Evolutionary conservation across 2,797 vertebrate species (phyloP).

Genomic region (Ctenopoma kingsleyae): DNA sequence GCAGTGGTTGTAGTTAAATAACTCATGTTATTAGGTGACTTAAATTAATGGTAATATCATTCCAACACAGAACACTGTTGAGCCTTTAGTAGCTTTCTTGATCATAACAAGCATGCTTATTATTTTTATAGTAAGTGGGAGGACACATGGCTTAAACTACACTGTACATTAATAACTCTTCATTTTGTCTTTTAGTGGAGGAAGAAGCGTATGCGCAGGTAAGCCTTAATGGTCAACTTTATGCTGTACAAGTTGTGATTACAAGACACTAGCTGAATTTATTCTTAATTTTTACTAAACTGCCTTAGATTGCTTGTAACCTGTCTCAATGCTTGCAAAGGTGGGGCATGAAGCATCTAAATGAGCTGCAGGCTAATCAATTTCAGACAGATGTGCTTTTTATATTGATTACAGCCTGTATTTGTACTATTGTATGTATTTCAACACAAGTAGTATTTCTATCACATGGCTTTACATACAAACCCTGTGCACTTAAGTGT

Average conservation of each 20-base stretch:
- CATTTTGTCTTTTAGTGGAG: slow-evolving; percentile 87
- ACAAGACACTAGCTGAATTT: too few species aligned
- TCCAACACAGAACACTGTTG: fast-evolving
- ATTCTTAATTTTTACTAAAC: too few species aligned
- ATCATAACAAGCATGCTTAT: not conserved
- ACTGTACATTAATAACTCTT: not conserved
- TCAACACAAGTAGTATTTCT: too few species aligned
- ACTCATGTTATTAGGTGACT: fast-evolving
- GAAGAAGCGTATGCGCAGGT: slow-evolving; percentile 99
- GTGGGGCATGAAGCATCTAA: too few species aligned
- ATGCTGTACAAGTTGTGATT: fast-evolving
- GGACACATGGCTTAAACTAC: not conserved
- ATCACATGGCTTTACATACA: too few species aligned
- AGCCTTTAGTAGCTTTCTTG: not conserved
- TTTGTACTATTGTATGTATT: too few species aligned
- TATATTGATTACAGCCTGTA: too few species aligned
- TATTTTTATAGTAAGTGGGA: not conserved
- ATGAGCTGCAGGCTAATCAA: too few species aligned
- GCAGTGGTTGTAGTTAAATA: fast-evolving
- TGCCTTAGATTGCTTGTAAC: too few species aligned
- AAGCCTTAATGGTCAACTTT: slow-evolving; percentile 17
- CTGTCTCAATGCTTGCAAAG: too few species aligned
- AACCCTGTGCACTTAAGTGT: too few species aligned
- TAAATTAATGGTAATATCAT: not conserved
- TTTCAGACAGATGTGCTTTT: too few species aligned